These are phyloP conservation scores for Pissodes strobi DNA, from an alignment of 1,140 invertebrate species.

Conservation along the genomic window DNA sequence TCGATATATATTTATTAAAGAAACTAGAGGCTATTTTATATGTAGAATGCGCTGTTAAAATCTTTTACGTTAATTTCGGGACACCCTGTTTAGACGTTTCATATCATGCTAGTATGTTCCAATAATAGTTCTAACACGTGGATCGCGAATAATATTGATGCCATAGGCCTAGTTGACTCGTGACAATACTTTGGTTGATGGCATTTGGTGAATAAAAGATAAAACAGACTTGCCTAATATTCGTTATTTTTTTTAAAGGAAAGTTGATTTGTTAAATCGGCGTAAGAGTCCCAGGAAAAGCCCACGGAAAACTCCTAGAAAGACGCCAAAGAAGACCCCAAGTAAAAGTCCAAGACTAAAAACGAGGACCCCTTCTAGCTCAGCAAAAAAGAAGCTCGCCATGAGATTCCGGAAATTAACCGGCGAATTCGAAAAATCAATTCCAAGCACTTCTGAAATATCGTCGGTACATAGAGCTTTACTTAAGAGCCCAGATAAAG, in stretches of 20 bases:
- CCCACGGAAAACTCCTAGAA: constrained; percentile 58
- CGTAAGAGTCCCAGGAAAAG: constrained; percentile 59
- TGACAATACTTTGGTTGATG: too few relatives aligned
- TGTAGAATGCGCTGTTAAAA: too few relatives aligned
- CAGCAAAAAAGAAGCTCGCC: constrained; percentile 59
- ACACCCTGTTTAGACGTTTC: too few relatives aligned
- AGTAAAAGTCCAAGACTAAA: constrained; percentile 49
- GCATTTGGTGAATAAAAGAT: too few relatives aligned
- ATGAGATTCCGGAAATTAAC: constrained; percentile 52
- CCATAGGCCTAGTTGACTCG: too few relatives aligned
- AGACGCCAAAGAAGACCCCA: constrained; percentile 54
- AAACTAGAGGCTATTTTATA: too few relatives aligned
- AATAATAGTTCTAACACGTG: too few relatives aligned
- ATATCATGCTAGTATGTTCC: too few relatives aligned
- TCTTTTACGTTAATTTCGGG: too few relatives aligned
- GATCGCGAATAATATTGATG: too few relatives aligned
- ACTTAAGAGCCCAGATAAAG: constrained; percentile 27
- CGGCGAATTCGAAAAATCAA: constrained; percentile 41
- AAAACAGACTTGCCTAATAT: too few relatives aligned
- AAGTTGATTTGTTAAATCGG: constrained; percentile 49
- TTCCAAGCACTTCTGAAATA: constrained; percentile 7
- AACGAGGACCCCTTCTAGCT: constrained; percentile 54
- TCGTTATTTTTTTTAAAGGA: constrained; percentile 42
- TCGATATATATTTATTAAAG: too few relatives aligned
- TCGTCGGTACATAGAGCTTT: constrained; percentile 60